A percentile compares a stretch with the other conserved stretches of the same genome.
Conservation (phyloP, 2,797 vertebrate species). For the Paramormyrops hopkinsi region DNA sequence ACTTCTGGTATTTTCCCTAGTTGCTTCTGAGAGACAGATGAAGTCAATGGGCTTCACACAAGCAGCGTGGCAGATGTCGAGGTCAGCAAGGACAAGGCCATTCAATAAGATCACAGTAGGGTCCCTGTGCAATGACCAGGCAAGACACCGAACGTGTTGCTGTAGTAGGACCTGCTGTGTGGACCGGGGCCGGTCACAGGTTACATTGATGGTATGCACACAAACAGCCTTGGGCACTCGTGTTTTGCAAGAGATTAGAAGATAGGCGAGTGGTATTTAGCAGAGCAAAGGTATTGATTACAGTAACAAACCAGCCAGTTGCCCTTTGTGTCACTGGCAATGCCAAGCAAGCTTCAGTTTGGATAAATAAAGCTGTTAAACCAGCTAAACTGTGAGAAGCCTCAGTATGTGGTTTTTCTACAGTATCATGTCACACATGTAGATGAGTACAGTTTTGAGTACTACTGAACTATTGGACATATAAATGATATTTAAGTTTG, state of each 20-base stretch:
- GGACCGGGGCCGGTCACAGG: constrained; percentile 56
- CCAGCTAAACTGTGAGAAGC: neutral
- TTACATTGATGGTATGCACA: constrained; percentile 51
- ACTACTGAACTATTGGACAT: neutral
- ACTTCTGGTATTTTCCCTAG: constrained; percentile 60
- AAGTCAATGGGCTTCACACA: constrained; percentile 58
- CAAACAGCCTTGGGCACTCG: neutral
- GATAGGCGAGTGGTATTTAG: neutral
- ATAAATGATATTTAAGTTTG: neutral
- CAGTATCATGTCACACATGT: neutral
- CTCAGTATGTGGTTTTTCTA: neutral
- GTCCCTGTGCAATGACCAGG: constrained; percentile 14
- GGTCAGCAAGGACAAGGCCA: constrained; percentile 59
- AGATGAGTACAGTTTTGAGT: neutral
- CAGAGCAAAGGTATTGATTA: neutral
- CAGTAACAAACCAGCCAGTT: neutral
- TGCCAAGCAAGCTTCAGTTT: neutral
- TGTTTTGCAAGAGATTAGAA: neutral
- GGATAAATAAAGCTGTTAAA: neutral
- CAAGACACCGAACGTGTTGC: neutral
- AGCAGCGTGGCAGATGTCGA: constrained; percentile 62
- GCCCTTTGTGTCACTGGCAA: neutral
- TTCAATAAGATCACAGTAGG: constrained; percentile 66
- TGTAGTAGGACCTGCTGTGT: constrained; percentile 36
- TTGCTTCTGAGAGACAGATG: constrained; percentile 53